Evolutionary conservation across 2,113 vertebrate genomes (phyloP).

Genomic region (Nesoenas mayeri): DNA sequence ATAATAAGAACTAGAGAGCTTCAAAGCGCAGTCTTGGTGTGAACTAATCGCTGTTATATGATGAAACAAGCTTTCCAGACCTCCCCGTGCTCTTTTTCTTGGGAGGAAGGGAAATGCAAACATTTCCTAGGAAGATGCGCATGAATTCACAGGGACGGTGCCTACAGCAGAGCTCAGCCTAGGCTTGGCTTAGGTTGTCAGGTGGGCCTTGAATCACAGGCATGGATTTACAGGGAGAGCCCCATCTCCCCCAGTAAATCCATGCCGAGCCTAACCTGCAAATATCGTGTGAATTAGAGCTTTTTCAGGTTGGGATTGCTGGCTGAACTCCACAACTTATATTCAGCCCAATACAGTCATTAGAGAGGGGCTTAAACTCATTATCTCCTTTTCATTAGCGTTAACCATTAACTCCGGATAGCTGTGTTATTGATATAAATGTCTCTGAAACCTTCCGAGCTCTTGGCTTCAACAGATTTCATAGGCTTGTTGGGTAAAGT

Average conservation of each 20-base stretch:
- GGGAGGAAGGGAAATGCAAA: neutral
- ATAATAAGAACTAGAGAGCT: neutral
- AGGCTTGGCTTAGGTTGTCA: neutral
- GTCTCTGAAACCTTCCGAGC: constrained; percentile 44
- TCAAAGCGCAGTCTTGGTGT: neutral
- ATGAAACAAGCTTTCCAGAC: neutral
- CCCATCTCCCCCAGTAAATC: neutral
- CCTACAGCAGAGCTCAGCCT: neutral
- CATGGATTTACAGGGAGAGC: neutral
- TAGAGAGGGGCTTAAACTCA: constrained; percentile 48
- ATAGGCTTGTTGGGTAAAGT: neutral
- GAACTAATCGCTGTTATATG: neutral
- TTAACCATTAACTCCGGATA: constrained; percentile 49
- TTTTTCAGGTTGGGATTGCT: neutral
- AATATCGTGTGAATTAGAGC: neutral
- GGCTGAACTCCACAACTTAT: neutral
- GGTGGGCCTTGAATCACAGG: neutral
- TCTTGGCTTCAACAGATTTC: neutral
- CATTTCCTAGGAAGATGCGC: neutral
- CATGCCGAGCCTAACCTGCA: neutral
- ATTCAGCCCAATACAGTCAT: constrained; percentile 37
- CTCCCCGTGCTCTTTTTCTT: neutral
- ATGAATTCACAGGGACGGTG: neutral
- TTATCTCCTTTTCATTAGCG: constrained; percentile 64
- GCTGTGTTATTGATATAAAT: constrained; percentile 55